Evolutionary conservation across 2,113 vertebrate species (phyloP).

Genomic region (Bubo bubo): DNA sequence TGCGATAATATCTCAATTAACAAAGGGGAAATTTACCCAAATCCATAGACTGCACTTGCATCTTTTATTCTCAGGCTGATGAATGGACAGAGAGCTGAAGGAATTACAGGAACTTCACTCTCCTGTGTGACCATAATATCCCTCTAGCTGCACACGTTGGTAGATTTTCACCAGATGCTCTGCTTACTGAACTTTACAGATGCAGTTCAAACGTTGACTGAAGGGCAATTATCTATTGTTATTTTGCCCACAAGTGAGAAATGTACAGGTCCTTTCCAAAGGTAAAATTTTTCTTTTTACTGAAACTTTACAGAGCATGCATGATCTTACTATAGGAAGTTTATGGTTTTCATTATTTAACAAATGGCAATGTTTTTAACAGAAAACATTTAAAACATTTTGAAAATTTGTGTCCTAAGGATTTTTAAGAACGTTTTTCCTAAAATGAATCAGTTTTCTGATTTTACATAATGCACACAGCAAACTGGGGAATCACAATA

Average conservation of each 20-base stretch:
- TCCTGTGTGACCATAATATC: background rate
- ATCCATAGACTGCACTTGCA: background rate
- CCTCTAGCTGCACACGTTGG: background rate
- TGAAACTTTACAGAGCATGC: background rate
- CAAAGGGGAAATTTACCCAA: background rate
- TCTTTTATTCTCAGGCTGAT: background rate
- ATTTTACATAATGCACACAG: background rate
- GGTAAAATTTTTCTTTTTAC: background rate
- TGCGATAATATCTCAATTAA: background rate
- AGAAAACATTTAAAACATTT: background rate
- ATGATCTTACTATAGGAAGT: background rate
- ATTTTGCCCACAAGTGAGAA: background rate
- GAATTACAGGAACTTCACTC: slow-evolving; percentile 21
- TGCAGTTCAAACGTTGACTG: background rate
- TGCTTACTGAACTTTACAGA: background rate
- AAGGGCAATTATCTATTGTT: background rate
- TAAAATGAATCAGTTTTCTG: background rate
- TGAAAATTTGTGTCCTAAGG: background rate
- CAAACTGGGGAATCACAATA: background rate
- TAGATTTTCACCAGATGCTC: background rate
- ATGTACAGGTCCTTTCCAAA: background rate
- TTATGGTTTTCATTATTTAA: background rate
- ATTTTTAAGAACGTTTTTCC: background rate
- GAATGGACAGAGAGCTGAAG: background rate
- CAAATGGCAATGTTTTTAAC: background rate